phyloP scores from a whole-genome alignment of 1,140 invertebrate species.

The Triops longicaudatus region DNA sequence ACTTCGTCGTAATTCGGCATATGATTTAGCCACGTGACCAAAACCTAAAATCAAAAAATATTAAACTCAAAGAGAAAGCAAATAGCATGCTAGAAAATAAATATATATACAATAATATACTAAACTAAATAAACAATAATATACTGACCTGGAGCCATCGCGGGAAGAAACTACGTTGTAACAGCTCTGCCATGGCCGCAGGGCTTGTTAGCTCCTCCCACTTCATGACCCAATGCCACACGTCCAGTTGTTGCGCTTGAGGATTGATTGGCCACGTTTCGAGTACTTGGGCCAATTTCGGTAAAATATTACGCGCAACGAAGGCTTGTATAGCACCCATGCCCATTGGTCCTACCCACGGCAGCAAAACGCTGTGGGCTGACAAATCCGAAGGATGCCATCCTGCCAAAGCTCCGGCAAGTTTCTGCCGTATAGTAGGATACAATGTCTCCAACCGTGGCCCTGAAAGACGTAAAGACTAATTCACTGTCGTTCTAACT shows the following conservation, averaged over 20 bases:
- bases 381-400: constrained; percentile 92
- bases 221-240: constrained; percentile 77
- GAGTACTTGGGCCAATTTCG: constrained; percentile 71
- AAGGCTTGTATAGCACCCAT: constrained; percentile 74
- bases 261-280: constrained; percentile 75
- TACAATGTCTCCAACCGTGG: constrained; percentile 71
- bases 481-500: no score
- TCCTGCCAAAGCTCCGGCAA: constrained; percentile 71
- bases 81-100: constrained; percentile 27
- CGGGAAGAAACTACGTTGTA: constrained; percentile 60
- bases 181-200: neutral
- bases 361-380: constrained; percentile 75
- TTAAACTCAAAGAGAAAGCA: neutral
- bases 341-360: constrained; percentile 81
- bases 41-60: constrained; percentile 41
- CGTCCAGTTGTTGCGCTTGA: constrained; percentile 55
- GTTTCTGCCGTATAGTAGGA: constrained; percentile 84
- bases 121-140: neutral
- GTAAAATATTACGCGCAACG: constrained; percentile 79
- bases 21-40: constrained; percentile 72
- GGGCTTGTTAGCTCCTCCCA: constrained; percentile 64
- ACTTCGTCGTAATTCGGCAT: constrained; percentile 74
- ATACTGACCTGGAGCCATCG: constrained; percentile 60
- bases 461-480: constrained; percentile 36
- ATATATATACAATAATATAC: neutral